Evolutionary conservation across 2,888 invertebrate species (phyloP), one percentile per base, ranked within the genome.

Genomic region (Hedychridium roseum): DNA sequence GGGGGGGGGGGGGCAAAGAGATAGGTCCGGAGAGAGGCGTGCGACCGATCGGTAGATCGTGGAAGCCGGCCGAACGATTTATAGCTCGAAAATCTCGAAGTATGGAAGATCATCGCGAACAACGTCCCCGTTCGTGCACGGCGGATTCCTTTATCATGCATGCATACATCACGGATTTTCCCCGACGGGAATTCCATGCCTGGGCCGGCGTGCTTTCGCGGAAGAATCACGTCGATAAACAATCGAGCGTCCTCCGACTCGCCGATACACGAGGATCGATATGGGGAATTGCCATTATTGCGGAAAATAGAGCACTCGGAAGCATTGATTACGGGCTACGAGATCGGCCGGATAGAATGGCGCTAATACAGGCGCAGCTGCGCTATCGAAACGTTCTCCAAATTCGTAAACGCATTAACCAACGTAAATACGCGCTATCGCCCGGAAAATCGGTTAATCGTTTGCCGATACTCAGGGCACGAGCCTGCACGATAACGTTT

Each of bases 21-120:
- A 16, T 6, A 36, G 26, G 49, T 54, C 47, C 44, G 43, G 20
- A 36, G 41, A 38, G 51, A 31, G 34, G 31, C 17, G 35, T 20
- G 30, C 44, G 39, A 23, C 40, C 40, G 41, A 37, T 34, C 41
- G 27, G 20, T 44, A 52, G 51, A 66, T 66, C 66, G 68, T 70
- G 68, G 69, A 68, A 70, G 66, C 66, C 54, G 49, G 51, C 41
- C 30, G 34, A 49, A 57, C 59, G 66, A 68, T 71, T 71, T 70
- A 72, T 70, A 62, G 67, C 60, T 60, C 49, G 52, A 57, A 37
- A 61, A 63, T 60, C 48, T 5, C 59, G 40, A 50, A 42, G 54
- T 41, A 50, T 17, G 52, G 50, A 59, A 53, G 63, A 70, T 67
- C 59, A 58, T 62, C 61, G 55, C 50, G 54, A 54, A 43, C 55